Conservation (phyloP, 2,797 vertebrate genomes). For the Leuciscus waleckii region DNA sequence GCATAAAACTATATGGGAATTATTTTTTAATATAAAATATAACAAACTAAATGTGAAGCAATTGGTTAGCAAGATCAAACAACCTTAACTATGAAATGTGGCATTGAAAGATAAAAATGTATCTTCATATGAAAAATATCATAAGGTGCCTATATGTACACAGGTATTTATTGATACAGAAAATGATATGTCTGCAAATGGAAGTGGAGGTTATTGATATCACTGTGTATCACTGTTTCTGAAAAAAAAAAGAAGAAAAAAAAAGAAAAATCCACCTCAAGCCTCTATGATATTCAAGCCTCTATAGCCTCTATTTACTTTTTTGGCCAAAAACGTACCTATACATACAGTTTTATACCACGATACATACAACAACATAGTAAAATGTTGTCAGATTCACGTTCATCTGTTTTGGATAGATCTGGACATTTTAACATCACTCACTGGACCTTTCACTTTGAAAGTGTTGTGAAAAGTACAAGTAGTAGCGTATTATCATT, state of each 20-base stretch:
- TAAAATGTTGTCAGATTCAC: neutral
- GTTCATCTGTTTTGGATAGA: neutral
- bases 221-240: neutral
- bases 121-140: neutral
- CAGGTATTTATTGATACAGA: neutral
- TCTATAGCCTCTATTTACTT: too few species aligned
- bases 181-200: neutral
- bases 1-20: neutral
- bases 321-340: too few species aligned
- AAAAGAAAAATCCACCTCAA: too few species aligned
- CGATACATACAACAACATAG: neutral
- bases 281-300: too few species aligned
- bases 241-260: too few species aligned
- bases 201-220: neutral
- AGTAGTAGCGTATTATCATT: neutral
- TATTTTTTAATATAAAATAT: neutral
- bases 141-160: neutral
- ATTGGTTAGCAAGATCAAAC: neutral
- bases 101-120: neutral
- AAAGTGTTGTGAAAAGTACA: neutral
- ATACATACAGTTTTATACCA: too few species aligned
- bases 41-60: neutral
- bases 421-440: neutral
- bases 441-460: neutral
- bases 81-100: neutral